phyloP scores from a whole-genome alignment of 1,140 invertebrate species.

The Lasaia peninsularis region DNA sequence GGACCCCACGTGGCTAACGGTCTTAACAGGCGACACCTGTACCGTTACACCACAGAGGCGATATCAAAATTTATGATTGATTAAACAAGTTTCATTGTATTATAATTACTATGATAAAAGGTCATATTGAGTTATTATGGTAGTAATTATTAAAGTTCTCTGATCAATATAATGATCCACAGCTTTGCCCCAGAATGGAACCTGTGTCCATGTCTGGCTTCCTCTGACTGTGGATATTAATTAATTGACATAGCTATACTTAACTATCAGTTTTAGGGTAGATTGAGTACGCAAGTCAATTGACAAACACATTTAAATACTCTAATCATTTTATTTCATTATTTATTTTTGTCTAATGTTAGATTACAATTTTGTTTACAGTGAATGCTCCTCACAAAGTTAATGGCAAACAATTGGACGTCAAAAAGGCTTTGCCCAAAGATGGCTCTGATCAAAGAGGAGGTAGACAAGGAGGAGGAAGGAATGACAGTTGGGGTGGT shows the following conservation, averaged over 20 bases:
- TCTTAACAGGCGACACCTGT: too few relatives aligned
- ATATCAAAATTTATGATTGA: too few relatives aligned
- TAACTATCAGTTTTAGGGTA: conserved; percentile 37
- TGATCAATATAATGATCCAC: too few relatives aligned
- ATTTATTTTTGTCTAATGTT: conserved; percentile 20
- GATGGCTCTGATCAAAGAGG: conserved; percentile 82
- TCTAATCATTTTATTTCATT: conserved; percentile 13
- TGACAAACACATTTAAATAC: conserved; percentile 31
- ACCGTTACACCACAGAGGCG: too few relatives aligned
- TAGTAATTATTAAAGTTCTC: too few relatives aligned
- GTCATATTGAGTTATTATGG: too few relatives aligned
- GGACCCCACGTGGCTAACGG: too few relatives aligned
- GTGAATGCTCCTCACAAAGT: conserved; percentile 87
- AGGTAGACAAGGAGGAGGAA: conserved; percentile 70
- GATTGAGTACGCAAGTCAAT: conserved; percentile 69
- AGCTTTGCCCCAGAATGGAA: conserved; percentile 70
- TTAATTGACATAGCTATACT: conserved; percentile 69
- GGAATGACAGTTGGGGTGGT: conserved; percentile 66
- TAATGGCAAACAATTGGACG: conserved; percentile 88
- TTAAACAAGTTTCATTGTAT: too few relatives aligned
- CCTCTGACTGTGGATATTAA: conserved; percentile 71
- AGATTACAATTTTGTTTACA: conserved; percentile 39
- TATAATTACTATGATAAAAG: too few relatives aligned
- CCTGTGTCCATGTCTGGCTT: conserved; percentile 65
- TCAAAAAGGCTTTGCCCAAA: conserved; percentile 88